phyloP scores from a whole-genome alignment of 2,113 vertebrate species.

The Thryonomys swinderianus region DNA sequence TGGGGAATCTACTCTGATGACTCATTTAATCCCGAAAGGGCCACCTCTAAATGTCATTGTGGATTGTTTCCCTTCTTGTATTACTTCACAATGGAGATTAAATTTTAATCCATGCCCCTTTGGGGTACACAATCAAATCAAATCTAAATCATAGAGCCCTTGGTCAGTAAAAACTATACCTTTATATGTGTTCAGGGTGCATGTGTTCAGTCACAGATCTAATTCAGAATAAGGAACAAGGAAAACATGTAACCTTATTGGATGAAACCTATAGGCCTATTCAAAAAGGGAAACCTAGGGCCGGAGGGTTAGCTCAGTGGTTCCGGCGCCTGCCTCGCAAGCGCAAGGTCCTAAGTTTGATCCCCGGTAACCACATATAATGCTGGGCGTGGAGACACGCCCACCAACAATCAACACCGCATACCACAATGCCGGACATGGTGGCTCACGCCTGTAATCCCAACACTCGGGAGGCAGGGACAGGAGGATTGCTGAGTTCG shows the following conservation, averaged over 20 bases:
- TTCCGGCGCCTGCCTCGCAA: no score
- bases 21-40: background rate
- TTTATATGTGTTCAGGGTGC: background rate
- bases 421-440: no score
- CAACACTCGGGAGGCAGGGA: no score
- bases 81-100: background rate
- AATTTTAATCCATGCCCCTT: background rate
- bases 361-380: no score
- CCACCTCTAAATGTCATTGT: background rate
- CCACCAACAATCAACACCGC: no score
- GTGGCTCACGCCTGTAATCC: no score
- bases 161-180: background rate
- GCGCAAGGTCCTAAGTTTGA: no score
- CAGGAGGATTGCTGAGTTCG: no score
- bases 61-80: background rate
- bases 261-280: background rate
- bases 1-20: background rate
- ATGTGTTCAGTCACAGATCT: background rate
- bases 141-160: background rate
- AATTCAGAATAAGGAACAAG: background rate
- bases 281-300: background rate
- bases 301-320: no score
- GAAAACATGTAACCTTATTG: background rate
- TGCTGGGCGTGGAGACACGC: no score
- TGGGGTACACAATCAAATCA: background rate